Base-by-base conservation (phyloP, 2,797 vertebrate genomes). In the Peromyscus aztecus region DNA sequence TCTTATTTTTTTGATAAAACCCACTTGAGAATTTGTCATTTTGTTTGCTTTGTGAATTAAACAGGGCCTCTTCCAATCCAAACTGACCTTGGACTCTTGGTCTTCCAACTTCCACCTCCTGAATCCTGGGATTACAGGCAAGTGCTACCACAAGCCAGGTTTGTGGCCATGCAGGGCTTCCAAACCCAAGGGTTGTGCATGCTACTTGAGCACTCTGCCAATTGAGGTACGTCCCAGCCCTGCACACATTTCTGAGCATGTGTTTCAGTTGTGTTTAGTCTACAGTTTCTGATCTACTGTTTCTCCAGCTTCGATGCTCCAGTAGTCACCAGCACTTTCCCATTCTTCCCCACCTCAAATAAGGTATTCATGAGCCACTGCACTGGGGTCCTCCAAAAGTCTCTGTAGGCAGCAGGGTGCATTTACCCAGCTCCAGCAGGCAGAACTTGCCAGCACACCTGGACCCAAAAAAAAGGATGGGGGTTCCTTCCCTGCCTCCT, bases 401-500 rank as follows among this genome's bases (percentile, higher is more conserved):
- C 4, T 69, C 94, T 24, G 91, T 95, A 81, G 77, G 37, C 77
- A 43, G 73, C 87, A 43, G 49, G 67, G 63, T 17, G 46, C 46
- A 59, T 83, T 49, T 29, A 1, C 29, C 92, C 76, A 90, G 37
- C 80, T 89, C 91, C 23, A 43, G 90, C 29, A 24, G 0, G 0
- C 73, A 78, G 89, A 88, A 80, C 82, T 93, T 0, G 2, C 83
- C 97, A 96, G 78, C 34, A 34, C 96, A 98, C 76, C 89, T 96
- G 95, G 77, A 61, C 67, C 89, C 24, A 11, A 82, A 88, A 91
- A n/a, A 91, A 95, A 61, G 95, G 75, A 67, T 92, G 73, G 23
- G 6, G 49, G 49, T 80, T 97, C 61, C 55, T 97, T 97, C 95
- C 83, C 93, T 96, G 69, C 92, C 94, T 77, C 93, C 92, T 95